A percentile compares a stretch with the other conserved stretches of the same genome.
These are phyloP conservation scores for Lophochroa leadbeateri DNA, from an alignment of 2,113 vertebrate genomes.

Conservation along the genomic window DNA sequence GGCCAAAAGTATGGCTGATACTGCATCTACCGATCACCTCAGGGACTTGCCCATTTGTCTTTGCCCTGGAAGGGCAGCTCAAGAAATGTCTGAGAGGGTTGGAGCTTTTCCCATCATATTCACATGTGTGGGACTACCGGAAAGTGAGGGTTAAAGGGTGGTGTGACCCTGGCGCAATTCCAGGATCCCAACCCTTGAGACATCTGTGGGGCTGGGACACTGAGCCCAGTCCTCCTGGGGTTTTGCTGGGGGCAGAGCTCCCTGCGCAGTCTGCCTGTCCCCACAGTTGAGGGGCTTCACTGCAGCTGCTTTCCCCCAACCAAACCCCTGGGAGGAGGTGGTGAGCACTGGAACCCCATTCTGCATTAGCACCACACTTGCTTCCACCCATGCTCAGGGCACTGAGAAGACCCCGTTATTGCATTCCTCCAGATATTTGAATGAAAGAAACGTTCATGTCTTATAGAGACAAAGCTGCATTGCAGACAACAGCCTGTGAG, in stretches of 20 bases:
- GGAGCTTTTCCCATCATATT: background rate
- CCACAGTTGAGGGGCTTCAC: rapidly evolving
- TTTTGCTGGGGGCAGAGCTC: background rate
- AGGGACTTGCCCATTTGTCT: background rate
- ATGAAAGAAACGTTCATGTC: background rate
- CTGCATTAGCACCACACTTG: rapidly evolving
- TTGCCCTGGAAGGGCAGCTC: background rate
- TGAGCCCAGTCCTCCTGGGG: background rate
- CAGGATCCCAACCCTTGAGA: background rate
- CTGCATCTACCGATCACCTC: background rate
- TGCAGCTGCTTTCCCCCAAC: background rate
- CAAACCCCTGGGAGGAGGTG: background rate
- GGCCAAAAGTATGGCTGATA: background rate
- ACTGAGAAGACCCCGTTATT: background rate
- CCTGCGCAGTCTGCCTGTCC: background rate
- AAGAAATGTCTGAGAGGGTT: background rate
- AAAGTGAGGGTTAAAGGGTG: background rate
- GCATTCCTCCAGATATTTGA: background rate
- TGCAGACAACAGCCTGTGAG: background rate
- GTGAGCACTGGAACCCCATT: background rate
- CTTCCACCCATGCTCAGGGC: background rate
- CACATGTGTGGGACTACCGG: rapidly evolving
- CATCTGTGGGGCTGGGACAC: background rate
- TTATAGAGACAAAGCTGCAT: background rate
- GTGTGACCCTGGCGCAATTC: background rate